phyloP scores from a whole-genome alignment of 2,797 vertebrate genomes.

The Carcharodon carcharias region DNA sequence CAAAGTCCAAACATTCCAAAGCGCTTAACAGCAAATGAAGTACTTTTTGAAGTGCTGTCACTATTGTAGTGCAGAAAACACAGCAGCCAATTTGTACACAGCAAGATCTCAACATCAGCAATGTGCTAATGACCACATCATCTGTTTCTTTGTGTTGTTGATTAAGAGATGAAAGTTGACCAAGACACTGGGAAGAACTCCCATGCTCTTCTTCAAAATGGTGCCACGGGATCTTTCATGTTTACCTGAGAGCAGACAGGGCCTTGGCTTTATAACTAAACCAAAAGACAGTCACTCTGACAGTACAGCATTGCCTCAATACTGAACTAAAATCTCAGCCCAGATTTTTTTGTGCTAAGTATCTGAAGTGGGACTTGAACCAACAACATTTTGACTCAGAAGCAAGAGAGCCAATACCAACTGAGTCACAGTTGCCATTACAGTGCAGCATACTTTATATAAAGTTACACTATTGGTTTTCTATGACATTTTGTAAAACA shows the following conservation, averaged over 20 bases:
- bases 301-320: background rate
- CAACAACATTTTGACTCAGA: background rate
- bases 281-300: background rate
- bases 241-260: background rate
- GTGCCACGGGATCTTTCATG: background rate
- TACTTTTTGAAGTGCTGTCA: background rate
- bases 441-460: background rate
- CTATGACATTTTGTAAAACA: background rate
- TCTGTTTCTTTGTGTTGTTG: background rate
- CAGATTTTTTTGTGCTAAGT: background rate
- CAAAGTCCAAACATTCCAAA: background rate
- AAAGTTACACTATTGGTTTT: background rate
- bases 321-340: background rate
- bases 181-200: too few species aligned
- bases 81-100: background rate
- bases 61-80: background rate
- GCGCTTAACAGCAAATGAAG: background rate
- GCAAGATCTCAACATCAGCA: background rate
- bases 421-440: background rate
- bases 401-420: too few species aligned
- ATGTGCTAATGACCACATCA: background rate
- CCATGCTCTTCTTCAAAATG: background rate
- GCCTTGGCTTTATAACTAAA: background rate
- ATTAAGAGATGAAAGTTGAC: background rate
- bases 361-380: background rate